Conservation (phyloP, 2,888 invertebrate species). For the Phaedon cochleariae region DNA sequence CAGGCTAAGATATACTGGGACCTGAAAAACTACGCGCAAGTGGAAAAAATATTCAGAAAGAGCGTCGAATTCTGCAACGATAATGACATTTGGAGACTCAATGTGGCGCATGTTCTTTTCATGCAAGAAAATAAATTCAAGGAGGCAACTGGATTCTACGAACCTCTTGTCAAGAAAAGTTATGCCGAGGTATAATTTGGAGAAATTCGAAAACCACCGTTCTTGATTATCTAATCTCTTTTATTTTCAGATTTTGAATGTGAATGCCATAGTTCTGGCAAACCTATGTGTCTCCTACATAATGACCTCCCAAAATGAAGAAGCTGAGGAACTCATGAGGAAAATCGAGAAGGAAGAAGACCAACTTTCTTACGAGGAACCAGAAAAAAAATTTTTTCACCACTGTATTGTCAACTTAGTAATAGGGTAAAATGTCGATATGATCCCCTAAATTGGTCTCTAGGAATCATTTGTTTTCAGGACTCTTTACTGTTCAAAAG, state of each 20-base stretch:
- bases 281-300: constrained; percentile 99
- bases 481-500: constrained; percentile 97
- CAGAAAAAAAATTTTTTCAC: constrained; percentile 93
- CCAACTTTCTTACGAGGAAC: constrained; percentile 88
- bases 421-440: constrained; percentile 74
- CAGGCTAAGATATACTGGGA: constrained; percentile 99
- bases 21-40: constrained; percentile 92
- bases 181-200: constrained; percentile 75
- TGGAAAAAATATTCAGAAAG: constrained; percentile 96
- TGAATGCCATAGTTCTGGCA: constrained; percentile 97
- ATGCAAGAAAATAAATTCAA: constrained; percentile 99
- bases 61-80: constrained; percentile 98
- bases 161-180: constrained; percentile 95
- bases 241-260: constrained; percentile 77
- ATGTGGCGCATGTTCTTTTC: constrained; percentile 98
- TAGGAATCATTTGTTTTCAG: constrained; percentile 58
- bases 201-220: no score
- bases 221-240: no score
- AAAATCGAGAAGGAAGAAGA: constrained; percentile 99
- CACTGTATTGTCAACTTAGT: constrained; percentile 98
- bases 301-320: constrained; percentile 98
- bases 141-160: constrained; percentile 97
- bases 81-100: constrained; percentile 95
- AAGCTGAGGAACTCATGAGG: constrained; percentile 98
- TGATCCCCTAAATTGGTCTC: background rate